phyloP scores from a whole-genome alignment of 2,888 invertebrate genomes.

The Mellilla xanthometata region DNA sequence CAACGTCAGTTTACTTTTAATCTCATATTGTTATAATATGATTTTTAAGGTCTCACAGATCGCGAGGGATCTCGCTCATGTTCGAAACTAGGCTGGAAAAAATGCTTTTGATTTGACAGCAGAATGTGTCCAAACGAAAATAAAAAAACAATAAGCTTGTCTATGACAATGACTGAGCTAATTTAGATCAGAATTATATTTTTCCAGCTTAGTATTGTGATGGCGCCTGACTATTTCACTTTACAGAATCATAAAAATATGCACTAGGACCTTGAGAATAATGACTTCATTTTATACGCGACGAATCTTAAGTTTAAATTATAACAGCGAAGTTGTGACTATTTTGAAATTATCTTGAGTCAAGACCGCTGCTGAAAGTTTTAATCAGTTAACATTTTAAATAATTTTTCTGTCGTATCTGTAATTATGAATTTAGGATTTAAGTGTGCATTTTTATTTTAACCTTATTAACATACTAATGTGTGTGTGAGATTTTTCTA shows the following conservation, averaged over 20 bases:
- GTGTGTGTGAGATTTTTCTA: conserved; percentile 57
- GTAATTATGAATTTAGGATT: conserved; percentile 62
- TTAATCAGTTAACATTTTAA: conserved; percentile 75
- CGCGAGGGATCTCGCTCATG: background rate
- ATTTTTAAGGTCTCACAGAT: conserved; percentile 50
- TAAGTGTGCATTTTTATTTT: conserved; percentile 75
- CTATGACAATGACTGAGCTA: background rate
- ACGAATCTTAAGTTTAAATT: conserved; percentile 43
- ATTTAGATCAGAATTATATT: conserved; percentile 14
- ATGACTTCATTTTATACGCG: conserved; percentile 73
- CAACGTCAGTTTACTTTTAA: conserved; percentile 47
- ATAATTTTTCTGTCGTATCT: conserved; percentile 50
- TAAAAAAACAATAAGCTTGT: background rate
- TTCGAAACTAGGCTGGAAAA: conserved; percentile 34
- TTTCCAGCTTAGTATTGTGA: conserved; percentile 28
- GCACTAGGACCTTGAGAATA: conserved; percentile 51
- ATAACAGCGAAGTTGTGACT: conserved; percentile 34
- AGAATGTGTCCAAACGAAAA: no score
- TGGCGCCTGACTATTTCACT: conserved; percentile 48
- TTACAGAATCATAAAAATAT: conserved; percentile 51
- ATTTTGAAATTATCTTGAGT: conserved; percentile 19
- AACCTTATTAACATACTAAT: conserved; percentile 77
- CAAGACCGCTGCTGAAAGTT: conserved; percentile 48
- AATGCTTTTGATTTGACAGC: conserved; percentile 14
- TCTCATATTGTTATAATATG: conserved; percentile 73